Percentiles rank a stretch among this genome's conserved stretches.
These are phyloP conservation scores for Sinodicranocentrus sp. DNA, from an alignment of 2,888 invertebrate species.

Conservation along the genomic window DNA sequence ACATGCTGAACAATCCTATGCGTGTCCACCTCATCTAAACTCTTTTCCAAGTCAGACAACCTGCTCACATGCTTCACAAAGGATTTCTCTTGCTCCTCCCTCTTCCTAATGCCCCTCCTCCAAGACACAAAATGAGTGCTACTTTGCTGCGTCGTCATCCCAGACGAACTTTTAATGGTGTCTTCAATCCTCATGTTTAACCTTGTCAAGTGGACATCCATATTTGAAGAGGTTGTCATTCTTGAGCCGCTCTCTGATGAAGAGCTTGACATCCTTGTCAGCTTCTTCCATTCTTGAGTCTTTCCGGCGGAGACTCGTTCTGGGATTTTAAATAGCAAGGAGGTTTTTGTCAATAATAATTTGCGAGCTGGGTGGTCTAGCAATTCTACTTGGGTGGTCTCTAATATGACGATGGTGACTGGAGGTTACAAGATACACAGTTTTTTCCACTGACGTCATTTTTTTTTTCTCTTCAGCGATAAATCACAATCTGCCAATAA, in stretches of 20 bases:
- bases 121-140: not conserved
- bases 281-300: not conserved
- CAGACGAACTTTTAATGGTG: not conserved
- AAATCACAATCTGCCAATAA: too few species aligned
- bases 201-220: conserved; percentile 45
- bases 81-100: not conserved
- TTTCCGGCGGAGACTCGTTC: conserved; percentile 37
- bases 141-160: conserved; percentile 4
- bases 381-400: too few species aligned
- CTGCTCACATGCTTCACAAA: not conserved
- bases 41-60: conserved; percentile 5
- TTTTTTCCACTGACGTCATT: too few species aligned
- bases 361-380: too few species aligned
- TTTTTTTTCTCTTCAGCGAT: too few species aligned
- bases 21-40: not conserved
- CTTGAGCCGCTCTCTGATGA: not conserved
- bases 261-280: conserved; percentile 13
- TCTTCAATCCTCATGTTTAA: conserved; percentile 41
- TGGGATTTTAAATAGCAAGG: too few species aligned
- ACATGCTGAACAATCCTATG: not conserved
- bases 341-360: too few species aligned
- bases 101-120: conserved; percentile 7
- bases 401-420: too few species aligned
- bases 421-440: too few species aligned
- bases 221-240: not conserved